Conservation (phyloP, 2,113 vertebrate genomes). For the Haemorhous mexicanus region DNA sequence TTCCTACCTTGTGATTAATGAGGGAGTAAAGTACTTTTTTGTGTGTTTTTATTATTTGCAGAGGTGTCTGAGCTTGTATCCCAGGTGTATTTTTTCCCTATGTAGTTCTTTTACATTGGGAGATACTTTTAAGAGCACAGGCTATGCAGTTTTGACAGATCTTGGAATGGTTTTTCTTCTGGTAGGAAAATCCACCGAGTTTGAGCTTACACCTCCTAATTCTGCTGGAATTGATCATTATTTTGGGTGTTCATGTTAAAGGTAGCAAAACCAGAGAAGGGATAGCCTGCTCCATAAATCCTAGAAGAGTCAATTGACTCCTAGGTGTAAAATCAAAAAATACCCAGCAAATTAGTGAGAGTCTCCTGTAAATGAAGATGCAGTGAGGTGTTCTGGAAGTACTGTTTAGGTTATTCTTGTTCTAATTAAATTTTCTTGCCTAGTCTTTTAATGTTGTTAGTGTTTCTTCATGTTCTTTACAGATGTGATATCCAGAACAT, state of each 20-base stretch:
- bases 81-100: neutral
- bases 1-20: neutral
- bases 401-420: neutral
- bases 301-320: neutral
- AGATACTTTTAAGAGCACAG: neutral
- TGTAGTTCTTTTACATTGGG: neutral
- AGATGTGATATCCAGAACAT: neutral
- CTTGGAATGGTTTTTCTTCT: neutral
- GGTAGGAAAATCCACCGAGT: neutral
- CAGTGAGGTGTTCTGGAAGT: neutral
- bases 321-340: neutral
- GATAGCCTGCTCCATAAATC: neutral
- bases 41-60: neutral
- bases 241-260: neutral
- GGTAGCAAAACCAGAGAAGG: neutral
- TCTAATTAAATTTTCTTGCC: neutral
- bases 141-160: neutral
- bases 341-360: neutral
- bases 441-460: neutral
- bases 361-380: neutral
- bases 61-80: neutral
- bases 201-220: neutral
- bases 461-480: neutral
- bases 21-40: neutral
- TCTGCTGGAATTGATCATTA: neutral